Evolutionary conservation across 1,140 invertebrate genomes (phyloP).

Genomic region (Sinella curviseta): DNA sequence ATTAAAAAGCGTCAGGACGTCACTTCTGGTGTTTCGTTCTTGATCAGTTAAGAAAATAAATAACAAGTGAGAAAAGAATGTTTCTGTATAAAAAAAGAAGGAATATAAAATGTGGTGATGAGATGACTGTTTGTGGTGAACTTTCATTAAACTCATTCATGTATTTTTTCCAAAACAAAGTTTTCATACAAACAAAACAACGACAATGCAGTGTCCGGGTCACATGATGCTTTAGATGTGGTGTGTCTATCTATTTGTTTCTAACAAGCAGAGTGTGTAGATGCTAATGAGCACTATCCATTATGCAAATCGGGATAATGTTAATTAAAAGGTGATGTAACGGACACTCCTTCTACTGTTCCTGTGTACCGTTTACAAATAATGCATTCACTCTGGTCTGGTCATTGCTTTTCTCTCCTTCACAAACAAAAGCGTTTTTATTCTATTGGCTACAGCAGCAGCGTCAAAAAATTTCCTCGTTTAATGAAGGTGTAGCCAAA

Average conservation of each 20-base stretch:
- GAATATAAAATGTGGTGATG: neutral
- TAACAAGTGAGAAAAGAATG: neutral
- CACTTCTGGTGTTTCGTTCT: neutral
- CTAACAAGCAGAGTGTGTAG: neutral
- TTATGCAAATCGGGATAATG: slow-evolving; percentile 9
- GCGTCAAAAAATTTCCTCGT: too few relatives aligned
- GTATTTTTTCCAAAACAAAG: too few relatives aligned
- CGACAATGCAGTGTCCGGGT: too few relatives aligned
- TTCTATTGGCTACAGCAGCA: too few relatives aligned
- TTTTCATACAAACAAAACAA: too few relatives aligned
- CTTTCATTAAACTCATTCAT: too few relatives aligned
- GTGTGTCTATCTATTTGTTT: neutral
- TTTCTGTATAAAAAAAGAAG: neutral
- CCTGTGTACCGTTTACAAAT: neutral
- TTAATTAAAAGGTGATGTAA: slow-evolving; percentile 18
- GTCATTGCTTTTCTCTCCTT: too few relatives aligned
- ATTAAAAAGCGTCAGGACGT: neutral
- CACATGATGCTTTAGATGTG: too few relatives aligned
- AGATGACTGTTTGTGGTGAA: neutral
- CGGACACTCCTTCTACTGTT: neutral
- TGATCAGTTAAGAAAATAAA: neutral
- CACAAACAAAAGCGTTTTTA: too few relatives aligned
- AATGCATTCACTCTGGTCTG: neutral
- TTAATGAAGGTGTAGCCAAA: too few relatives aligned
- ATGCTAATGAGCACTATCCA: slow-evolving; percentile 3